Evolutionary conservation across 2,113 vertebrate species (phyloP).

Genomic region (Atractosteus spatula): DNA sequence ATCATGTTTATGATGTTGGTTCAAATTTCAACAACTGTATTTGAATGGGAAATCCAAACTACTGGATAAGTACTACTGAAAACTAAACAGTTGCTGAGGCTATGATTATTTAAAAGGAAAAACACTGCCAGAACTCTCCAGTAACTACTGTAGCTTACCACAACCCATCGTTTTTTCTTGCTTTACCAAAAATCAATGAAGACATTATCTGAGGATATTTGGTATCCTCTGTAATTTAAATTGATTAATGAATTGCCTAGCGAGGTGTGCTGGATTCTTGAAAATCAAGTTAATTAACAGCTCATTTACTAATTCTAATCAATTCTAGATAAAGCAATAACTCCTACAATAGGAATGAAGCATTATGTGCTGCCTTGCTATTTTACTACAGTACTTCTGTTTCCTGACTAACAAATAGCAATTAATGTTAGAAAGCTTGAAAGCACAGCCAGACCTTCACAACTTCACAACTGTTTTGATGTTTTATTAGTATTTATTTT

Average conservation of each 20-base stretch:
- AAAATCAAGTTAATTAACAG: constrained; percentile 33
- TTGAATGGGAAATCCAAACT: no score
- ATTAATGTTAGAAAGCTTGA: neutral
- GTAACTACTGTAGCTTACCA: no score
- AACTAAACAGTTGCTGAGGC: no score
- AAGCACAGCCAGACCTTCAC: no score
- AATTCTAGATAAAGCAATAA: constrained; percentile 37
- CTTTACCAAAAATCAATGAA: constrained; percentile 44
- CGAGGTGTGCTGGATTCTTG: constrained; percentile 16
- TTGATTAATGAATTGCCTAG: constrained; percentile 44
- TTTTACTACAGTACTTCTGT: neutral
- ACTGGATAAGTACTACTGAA: no score
- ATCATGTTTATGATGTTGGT: no score
- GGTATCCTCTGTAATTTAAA: constrained; percentile 43
- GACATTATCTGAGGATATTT: constrained; percentile 35
- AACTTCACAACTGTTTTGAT: no score
- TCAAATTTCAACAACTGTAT: no score
- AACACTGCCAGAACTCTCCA: no score
- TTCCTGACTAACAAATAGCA: constrained; percentile 21
- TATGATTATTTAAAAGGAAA: no score
- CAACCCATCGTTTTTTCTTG: constrained; percentile 34
- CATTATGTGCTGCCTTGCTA: neutral
- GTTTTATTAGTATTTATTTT: no score
- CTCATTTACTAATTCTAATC: constrained; percentile 40
- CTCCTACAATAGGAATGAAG: constrained; percentile 16